These are phyloP conservation scores for Pristionchus arcanus DNA, from an alignment of 2,888 invertebrate genomes.

Conservation along the genomic window DNA sequence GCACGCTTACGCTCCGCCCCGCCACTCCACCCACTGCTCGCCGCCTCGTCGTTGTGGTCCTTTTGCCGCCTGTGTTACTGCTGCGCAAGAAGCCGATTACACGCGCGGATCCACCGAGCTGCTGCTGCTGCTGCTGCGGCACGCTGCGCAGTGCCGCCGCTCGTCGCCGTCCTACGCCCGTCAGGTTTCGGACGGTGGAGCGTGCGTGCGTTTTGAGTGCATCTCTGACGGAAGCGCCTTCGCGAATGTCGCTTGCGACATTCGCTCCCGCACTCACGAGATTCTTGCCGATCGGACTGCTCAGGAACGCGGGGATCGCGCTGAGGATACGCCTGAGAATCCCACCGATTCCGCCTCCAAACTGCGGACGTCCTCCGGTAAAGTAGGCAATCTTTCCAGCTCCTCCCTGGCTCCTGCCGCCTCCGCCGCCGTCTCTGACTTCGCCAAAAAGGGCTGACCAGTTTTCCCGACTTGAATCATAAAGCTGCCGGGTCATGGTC, in stretches of 20 bases:
- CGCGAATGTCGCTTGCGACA: not conserved
- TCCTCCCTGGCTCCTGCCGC: not conserved
- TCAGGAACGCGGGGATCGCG: not conserved
- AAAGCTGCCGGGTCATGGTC: not conserved
- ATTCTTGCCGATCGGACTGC: not conserved
- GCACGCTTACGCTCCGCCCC: no score
- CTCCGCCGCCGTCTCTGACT: no score
- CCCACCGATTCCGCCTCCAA: slow-evolving; percentile 9
- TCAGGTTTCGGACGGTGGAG: not conserved
- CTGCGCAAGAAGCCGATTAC: not conserved
- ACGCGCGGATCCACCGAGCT: no score
- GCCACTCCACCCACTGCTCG: no score
- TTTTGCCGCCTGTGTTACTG: no score
- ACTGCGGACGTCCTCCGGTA: not conserved
- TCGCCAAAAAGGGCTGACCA: not conserved
- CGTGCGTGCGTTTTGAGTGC: not conserved
- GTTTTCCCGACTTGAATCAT: not conserved
- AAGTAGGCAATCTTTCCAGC: not conserved
- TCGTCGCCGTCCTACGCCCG: slow-evolving; percentile 6
- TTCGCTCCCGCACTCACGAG: not conserved
- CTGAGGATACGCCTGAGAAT: not conserved
- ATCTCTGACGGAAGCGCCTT: not conserved
- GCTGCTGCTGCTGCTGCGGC: not conserved
- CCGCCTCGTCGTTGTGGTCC: no score
- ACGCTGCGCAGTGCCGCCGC: no score